Conservation (phyloP, 2,888 invertebrate species). For the Rambutsinella grinnellia region DNA sequence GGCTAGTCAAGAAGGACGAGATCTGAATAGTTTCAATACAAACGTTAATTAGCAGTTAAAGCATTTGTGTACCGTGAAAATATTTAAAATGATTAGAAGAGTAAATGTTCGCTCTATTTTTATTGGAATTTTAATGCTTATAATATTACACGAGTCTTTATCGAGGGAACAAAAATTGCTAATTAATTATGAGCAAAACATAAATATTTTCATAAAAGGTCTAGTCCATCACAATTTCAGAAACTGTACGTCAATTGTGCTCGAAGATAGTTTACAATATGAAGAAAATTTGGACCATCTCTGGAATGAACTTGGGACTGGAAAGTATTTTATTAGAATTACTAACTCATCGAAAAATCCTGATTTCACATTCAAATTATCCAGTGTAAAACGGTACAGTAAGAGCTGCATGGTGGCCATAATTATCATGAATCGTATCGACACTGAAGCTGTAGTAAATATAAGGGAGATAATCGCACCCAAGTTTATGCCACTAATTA, state of each 20-base stretch:
- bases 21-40: neutral
- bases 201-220: too few species aligned
- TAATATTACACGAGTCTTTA: too few species aligned
- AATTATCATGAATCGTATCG: neutral
- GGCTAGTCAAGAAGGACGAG: slow-evolving; percentile 10
- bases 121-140: too few species aligned
- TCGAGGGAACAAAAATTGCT: too few species aligned
- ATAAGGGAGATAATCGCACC: slow-evolving; percentile 28
- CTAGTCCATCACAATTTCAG: neutral
- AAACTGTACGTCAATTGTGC: neutral
- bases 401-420: neutral
- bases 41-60: neutral
- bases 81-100: too few species aligned
- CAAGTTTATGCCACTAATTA: slow-evolving; percentile 22
- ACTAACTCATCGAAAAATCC: neutral
- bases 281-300: neutral
- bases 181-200: too few species aligned
- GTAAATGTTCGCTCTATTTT: too few species aligned
- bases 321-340: neutral
- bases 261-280: neutral
- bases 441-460: neutral
- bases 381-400: neutral
- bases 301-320: neutral
- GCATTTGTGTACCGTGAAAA: too few species aligned
- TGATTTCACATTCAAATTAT: neutral